Conservation (phyloP, 2,888 invertebrate species). For the Siphonodentalium dalli region DNA sequence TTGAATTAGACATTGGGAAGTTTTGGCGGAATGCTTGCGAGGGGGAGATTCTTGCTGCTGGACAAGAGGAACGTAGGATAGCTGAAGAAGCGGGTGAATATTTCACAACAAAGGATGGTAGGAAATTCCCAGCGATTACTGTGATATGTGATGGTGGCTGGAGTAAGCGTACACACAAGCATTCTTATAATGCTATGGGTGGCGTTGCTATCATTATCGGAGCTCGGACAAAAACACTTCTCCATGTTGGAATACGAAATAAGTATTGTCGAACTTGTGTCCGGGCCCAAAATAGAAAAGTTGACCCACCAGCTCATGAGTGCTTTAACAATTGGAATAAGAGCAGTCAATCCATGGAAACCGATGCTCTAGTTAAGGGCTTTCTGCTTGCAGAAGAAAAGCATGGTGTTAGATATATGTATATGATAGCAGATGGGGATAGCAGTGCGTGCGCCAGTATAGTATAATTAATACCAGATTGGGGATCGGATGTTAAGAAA, state of each 20-base stretch:
- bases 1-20: too few relatives aligned
- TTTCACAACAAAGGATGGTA: too few relatives aligned
- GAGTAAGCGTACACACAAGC: conserved; percentile 21
- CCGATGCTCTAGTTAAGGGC: conserved; percentile 1
- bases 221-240: conserved; percentile 9
- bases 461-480: conserved; percentile 11
- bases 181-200: conserved; percentile 17
- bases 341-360: conserved; percentile 12
- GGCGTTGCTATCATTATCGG: conserved; percentile 21
- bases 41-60: too few relatives aligned
- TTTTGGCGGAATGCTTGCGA: too few relatives aligned
- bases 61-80: too few relatives aligned
- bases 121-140: too few relatives aligned
- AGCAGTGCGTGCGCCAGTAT: conserved; percentile 15
- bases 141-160: conserved; percentile 19
- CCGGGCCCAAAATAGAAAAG: not conserved
- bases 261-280: conserved; percentile 17
- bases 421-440: conserved; percentile 16
- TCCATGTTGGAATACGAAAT: conserved; percentile 21
- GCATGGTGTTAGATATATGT: conserved; percentile 8
- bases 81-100: too few relatives aligned
- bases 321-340: conserved; percentile 21
- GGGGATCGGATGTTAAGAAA: conserved; percentile 19
- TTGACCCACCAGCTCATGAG: not conserved
- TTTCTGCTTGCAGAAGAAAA: not conserved